Evolutionary conservation across 1,140 invertebrate genomes (phyloP), one percentile per base, ranked within the genome.

Genomic region (Ridgeia piscesae): DNA sequence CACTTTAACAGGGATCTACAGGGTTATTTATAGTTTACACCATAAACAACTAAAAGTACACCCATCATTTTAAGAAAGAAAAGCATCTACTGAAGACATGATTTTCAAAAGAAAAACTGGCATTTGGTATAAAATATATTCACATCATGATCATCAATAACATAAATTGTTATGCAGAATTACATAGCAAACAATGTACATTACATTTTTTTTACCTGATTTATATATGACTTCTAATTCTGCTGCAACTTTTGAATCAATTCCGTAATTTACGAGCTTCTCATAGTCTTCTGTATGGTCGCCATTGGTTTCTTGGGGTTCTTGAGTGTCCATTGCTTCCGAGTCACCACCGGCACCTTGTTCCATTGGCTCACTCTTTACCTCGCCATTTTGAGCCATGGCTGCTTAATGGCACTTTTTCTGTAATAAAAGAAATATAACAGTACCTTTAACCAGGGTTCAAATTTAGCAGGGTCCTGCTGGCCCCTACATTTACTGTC

Each of bases 141-240:
- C 58, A 77, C 27, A 31, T 14, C 58, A 77, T n/a, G n/a, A 77
- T 21, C 27, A 77, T 58, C 11, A 6, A 6, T 58, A 93, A 11
- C 33, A 89, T 8, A 0, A 34, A 33, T 92, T 33, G 14, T 34
- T 88, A 48, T 92, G 91, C 6, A 34, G 33, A 88, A 21, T 88
- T 33, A 88, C n/a, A 4, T 27, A 42, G 31, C 34, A 35, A 88
- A 35, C n/a, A 89, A 89, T 27, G 35, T 92, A 42, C 42, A 42
- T 42, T 42, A 94, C 89, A 92, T 94, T 94, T 94, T 96, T 94
- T 94, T 94, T 96, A 97, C 97, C 98, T 96, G 98, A 99, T 97
- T 98, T 98, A 97, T 99, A 99, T 96, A 99, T 99, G 97, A 99
- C 98, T 96, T 99, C 98, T 94, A 99, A 97, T 97, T 99, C 99